Conservation (phyloP, 2,113 vertebrate genomes). For the Dendrocopos noguchii region DNA sequence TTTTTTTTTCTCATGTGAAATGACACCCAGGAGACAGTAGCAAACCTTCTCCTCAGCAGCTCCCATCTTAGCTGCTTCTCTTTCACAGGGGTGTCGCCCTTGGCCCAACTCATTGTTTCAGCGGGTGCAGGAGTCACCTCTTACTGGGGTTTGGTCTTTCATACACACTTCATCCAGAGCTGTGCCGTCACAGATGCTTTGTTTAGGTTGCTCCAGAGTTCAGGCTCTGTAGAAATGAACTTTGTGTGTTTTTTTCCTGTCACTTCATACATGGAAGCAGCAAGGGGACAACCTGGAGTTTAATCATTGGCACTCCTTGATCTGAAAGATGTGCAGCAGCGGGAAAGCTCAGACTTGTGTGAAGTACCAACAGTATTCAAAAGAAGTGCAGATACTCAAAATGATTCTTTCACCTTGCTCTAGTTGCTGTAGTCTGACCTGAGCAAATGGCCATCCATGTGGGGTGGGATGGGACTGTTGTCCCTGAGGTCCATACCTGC, state of each 20-base stretch:
- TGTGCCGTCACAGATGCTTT: not conserved
- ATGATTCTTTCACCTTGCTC: not conserved
- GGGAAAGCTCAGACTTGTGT: not conserved
- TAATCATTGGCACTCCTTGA: not conserved
- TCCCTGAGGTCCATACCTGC: not conserved
- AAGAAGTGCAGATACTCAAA: not conserved
- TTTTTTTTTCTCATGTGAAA: not conserved
- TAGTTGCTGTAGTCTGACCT: not conserved
- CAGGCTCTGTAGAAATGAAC: not conserved
- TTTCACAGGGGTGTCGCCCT: not conserved
- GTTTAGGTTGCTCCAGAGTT: not conserved
- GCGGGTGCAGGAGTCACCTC: not conserved
- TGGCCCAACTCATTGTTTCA: not conserved
- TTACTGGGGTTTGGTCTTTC: not conserved
- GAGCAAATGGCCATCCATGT: fast-evolving
- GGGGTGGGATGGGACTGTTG: not conserved
- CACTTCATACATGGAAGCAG: not conserved
- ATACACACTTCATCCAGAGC: not conserved
- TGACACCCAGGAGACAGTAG: not conserved
- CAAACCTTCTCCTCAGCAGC: not conserved
- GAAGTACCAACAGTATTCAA: not conserved
- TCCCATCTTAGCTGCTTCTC: not conserved
- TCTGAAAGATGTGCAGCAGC: not conserved
- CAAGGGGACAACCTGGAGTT: not conserved
- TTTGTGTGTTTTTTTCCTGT: not conserved